Evolutionary conservation across 2,888 invertebrate species (phyloP).

Genomic region (Parnassius smintheus): DNA sequence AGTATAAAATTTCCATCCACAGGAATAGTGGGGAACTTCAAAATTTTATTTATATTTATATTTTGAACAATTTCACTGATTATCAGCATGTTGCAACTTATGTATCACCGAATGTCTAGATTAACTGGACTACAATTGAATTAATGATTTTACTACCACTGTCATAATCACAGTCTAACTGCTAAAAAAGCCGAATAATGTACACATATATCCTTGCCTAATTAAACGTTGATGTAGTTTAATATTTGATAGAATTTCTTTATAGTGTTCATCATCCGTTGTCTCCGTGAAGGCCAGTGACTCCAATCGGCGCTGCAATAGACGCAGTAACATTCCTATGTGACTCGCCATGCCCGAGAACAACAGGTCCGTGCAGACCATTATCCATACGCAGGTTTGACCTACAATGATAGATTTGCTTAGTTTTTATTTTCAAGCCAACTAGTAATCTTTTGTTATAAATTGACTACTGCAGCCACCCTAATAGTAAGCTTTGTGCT

Average conservation of each 20-base stretch:
- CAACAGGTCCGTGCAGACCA: constrained; percentile 66
- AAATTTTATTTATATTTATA: too few relatives aligned
- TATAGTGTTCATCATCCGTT: constrained; percentile 53
- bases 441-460: constrained; percentile 25
- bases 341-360: constrained; percentile 73
- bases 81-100: too few relatives aligned
- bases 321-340: constrained; percentile 57
- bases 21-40: too few relatives aligned
- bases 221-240: constrained; percentile 70
- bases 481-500: constrained; percentile 9
- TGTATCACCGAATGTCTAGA: too few relatives aligned
- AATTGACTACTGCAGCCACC: constrained; percentile 1
- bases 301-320: constrained; percentile 59
- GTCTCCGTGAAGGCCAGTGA: constrained; percentile 42
- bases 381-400: constrained; percentile 69
- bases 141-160: too few relatives aligned
- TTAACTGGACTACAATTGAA: too few relatives aligned
- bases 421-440: constrained; percentile 7
- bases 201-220: constrained; percentile 41
- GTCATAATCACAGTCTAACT: too few relatives aligned
- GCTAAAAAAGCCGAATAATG: too few relatives aligned
- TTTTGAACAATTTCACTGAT: too few relatives aligned
- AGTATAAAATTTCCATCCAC: too few relatives aligned
- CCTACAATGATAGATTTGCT: constrained; percentile 40
- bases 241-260: constrained; percentile 57